Evolutionary conservation across 2,113 vertebrate species (phyloP).

Genomic region (Desmodus rotundus): DNA sequence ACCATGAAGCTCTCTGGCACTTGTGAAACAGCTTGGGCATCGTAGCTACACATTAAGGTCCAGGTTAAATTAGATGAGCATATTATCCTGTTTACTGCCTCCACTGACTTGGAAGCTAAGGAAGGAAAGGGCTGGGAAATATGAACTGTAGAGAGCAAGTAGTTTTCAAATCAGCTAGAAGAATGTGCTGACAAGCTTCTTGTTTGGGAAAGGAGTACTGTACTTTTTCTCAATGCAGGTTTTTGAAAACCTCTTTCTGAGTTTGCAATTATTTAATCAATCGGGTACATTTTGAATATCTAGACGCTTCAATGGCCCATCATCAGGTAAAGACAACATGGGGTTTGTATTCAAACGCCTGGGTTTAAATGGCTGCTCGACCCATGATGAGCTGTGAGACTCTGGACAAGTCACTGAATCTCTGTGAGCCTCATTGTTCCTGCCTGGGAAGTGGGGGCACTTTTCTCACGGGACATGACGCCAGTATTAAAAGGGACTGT

Average conservation of each 20-base stretch:
- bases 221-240: not conserved
- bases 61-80: constrained; percentile 31
- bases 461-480: not conserved
- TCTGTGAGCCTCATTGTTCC: not conserved
- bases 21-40: not conserved
- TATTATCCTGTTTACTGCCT: constrained; percentile 61
- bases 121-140: constrained; percentile 50
- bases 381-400: not conserved
- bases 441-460: not conserved
- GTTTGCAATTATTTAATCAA: not conserved
- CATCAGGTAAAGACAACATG: not conserved
- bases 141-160: not conserved
- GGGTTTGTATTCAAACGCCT: not conserved
- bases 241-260: not conserved
- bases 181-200: constrained; percentile 4
- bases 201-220: not conserved
- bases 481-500: not conserved
- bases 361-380: not conserved
- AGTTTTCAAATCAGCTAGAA: not conserved
- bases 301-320: not conserved
- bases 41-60: not conserved
- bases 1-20: not conserved
- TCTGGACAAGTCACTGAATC: not conserved
- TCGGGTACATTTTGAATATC: not conserved
- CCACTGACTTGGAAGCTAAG: constrained; percentile 30